Base-by-base conservation (phyloP, 2,113 vertebrate species). In the Columba livia region DNA sequence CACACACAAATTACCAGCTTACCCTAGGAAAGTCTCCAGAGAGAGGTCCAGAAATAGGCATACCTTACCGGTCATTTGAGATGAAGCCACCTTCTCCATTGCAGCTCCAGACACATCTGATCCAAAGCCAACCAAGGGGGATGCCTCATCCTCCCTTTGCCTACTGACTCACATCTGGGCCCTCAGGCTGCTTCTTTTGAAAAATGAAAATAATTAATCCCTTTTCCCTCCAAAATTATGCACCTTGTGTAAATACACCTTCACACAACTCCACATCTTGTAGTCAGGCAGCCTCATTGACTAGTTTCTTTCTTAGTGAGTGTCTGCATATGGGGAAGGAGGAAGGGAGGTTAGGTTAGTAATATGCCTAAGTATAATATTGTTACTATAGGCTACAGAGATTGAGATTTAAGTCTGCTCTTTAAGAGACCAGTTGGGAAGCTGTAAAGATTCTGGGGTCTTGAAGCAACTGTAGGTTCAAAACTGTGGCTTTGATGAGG, bases 171-270 rank as follows among this genome's bases (percentile, higher is more conserved):
- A 79, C 54, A 81, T 32, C 31, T 86, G 50, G 0, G 2, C 61
- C 66, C 36, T 83, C 56, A 84, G 29, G 21, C 18, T 93, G 58
- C 58, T 85, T 61, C 70, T 85, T 90, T 94, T 77, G 62, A 87
- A 73, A 89, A 86, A 83, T 60, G 19, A 53, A 83, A 88, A 69
- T 44, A 71, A 71, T 80, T n/a, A 84, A 80, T 75, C 34, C 28
- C 20, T 69, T 90, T 40, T 34, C 50, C 25, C 57, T 75, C 26
- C 15, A n/a, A 13, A 88, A 8, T 54, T 48, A 54, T 9, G 15
- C 7, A 32, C 4, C 15, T 32, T 78, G 5, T 66, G 47, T 31
- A 65, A 93, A 82, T 5, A 87, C 9, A 6, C 38, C 31, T 82
- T 73, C 66, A 67, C 26, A 44, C 0, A 7, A 23, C 19, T 53